A percentile compares a stretch with the other conserved stretches of the same genome.
These are phyloP conservation scores for Watsonalla binaria DNA, from an alignment of 2,888 invertebrate species.

Conservation along the genomic window DNA sequence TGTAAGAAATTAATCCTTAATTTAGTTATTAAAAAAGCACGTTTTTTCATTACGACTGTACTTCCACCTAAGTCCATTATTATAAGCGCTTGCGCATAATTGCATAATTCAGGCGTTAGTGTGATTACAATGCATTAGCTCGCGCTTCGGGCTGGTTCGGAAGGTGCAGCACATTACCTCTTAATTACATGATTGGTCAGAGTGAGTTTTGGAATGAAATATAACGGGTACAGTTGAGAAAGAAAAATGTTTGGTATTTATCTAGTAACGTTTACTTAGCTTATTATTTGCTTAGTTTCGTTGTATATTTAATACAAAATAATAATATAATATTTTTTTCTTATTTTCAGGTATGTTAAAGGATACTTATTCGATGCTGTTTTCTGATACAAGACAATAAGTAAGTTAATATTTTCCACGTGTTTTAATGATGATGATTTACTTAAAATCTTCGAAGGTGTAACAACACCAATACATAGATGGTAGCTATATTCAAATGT, in stretches of 20 bases:
- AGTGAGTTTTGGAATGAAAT: constrained; percentile 5
- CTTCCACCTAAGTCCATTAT: neutral
- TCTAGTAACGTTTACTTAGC: no score
- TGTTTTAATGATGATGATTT: constrained; percentile 1
- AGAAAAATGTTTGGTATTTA: constrained; percentile 1
- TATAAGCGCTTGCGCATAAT: constrained; percentile 9
- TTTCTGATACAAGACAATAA: constrained; percentile 3
- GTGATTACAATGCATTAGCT: constrained; percentile 20
- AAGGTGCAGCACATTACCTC: constrained; percentile 31
- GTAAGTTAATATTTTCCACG: constrained; percentile 6
- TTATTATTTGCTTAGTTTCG: no score
- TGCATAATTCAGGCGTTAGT: constrained; percentile 10
- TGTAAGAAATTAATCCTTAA: no score
- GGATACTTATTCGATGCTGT: neutral
- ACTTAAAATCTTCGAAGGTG: no score
- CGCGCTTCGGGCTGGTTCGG: constrained; percentile 20
- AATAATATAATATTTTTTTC: neutral
- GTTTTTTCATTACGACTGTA: neutral
- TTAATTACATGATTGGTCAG: constrained; percentile 29
- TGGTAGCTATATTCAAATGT: no score
- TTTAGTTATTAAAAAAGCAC: no score
- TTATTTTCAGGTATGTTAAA: neutral
- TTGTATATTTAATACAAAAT: neutral
- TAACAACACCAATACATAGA: no score
- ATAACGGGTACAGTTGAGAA: constrained; percentile 13